Percentiles rank a stretch among this genome's conserved stretches.
Evolutionary conservation across 2,888 invertebrate species (phyloP).

Genomic region (Pseudococcus longispinus): DNA sequence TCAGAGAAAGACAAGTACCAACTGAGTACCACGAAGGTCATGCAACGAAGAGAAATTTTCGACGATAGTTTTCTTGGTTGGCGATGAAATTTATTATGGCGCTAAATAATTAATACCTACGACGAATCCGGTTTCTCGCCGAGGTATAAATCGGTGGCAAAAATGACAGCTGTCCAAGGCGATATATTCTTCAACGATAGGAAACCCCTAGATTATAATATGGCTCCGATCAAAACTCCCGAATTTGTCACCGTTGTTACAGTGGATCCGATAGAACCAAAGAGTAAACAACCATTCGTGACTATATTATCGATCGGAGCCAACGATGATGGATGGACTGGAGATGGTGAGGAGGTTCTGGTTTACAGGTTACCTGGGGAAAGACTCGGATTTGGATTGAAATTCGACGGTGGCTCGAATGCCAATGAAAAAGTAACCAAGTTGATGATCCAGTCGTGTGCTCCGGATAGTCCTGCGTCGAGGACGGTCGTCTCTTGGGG

Average conservation of each 20-base stretch:
- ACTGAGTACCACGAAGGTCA: constrained; percentile 16
- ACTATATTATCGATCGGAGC: constrained; percentile 68
- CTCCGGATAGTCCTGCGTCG: constrained; percentile 87
- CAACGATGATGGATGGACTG: constrained; percentile 25
- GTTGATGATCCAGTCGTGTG: constrained; percentile 87
- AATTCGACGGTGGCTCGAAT: constrained; percentile 89
- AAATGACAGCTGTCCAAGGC: neutral
- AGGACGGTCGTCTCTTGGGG: constrained; percentile 84
- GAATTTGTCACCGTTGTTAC: constrained; percentile 70
- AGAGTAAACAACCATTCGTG: constrained; percentile 64
- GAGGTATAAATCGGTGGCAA: neutral
- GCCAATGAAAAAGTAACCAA: constrained; percentile 80
- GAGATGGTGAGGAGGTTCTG: constrained; percentile 73
- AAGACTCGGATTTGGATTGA: constrained; percentile 86
- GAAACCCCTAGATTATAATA: neutral
- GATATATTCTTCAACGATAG: neutral
- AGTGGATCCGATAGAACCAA: constrained; percentile 63
- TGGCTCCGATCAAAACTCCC: constrained; percentile 45
- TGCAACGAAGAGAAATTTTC: constrained; percentile 4
- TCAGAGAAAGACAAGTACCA: too few relatives aligned
- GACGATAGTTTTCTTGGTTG: neutral
- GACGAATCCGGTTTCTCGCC: neutral
- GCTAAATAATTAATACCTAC: constrained; percentile 5
- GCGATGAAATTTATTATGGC: constrained; percentile 3
- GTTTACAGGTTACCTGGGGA: constrained; percentile 88